Conservation (phyloP, 1,140 invertebrate genomes). For the Hirudo medicinalis region DNA sequence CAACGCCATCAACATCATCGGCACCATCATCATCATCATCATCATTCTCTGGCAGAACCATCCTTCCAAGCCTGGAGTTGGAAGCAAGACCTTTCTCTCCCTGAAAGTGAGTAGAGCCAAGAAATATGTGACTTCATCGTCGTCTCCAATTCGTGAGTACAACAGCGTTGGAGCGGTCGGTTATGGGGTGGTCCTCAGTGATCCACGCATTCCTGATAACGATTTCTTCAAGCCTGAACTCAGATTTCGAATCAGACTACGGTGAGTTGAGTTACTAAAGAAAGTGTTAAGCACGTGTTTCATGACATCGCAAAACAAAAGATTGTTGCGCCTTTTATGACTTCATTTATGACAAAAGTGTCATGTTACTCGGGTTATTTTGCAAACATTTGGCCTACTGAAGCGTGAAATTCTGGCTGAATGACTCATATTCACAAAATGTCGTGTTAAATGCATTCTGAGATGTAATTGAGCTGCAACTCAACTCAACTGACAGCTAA, state of each 20-base stretch:
- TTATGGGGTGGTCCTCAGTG: constrained; percentile 12
- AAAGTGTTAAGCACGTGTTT: too few relatives aligned
- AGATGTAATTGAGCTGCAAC: too few relatives aligned
- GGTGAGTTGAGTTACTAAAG: background rate
- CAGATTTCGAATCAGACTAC: constrained; percentile 16
- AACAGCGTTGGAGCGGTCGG: constrained; percentile 21
- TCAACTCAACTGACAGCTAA: too few relatives aligned
- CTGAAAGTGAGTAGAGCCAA: constrained; percentile 17
- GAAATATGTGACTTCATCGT: constrained; percentile 8
- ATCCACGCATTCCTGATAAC: constrained; percentile 19
- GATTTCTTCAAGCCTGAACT: constrained; percentile 19
- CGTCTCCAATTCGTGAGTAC: constrained; percentile 15
- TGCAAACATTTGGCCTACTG: too few relatives aligned
- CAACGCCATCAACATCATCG: background rate
- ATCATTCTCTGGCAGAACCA: constrained; percentile 9
- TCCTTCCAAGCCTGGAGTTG: constrained; percentile 11
- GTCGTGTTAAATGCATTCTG: too few relatives aligned
- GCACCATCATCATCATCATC: constrained; percentile 8
- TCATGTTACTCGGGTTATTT: too few relatives aligned
- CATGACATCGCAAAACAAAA: too few relatives aligned
- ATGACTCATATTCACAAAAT: too few relatives aligned
- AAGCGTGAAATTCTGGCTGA: too few relatives aligned
- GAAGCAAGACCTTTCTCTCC: constrained; percentile 13
- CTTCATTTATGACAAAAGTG: too few relatives aligned
- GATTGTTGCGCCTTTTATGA: too few relatives aligned